Percentiles rank a stretch among this genome's conserved stretches.
Evolutionary conservation across 2,888 invertebrate species (phyloP).

Genomic region (Mesorhabditis sp.): DNA sequence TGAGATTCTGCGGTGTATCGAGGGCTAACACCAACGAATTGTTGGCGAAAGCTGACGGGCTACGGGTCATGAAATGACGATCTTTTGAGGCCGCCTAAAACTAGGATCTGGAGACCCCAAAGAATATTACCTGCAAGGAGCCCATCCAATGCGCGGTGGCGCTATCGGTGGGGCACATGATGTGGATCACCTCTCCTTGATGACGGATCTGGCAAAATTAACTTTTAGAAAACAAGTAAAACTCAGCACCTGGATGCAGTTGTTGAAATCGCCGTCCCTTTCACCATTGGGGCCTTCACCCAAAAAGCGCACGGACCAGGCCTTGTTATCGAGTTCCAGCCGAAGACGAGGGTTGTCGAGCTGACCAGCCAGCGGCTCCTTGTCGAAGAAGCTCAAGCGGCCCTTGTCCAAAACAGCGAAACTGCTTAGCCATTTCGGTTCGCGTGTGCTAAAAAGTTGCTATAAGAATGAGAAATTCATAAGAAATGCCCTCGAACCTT

Average conservation of each 20-base stretch:
- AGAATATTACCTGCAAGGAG: slow-evolving; percentile 26
- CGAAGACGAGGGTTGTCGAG: background rate
- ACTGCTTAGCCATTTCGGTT: background rate
- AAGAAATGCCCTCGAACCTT: no score
- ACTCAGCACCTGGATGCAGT: slow-evolving; percentile 4
- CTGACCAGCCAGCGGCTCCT: background rate
- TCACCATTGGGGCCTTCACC: background rate
- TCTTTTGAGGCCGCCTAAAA: slow-evolving; percentile 27
- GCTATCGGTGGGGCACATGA: background rate
- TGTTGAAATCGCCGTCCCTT: background rate
- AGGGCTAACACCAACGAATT: background rate
- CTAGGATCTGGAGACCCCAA: slow-evolving; percentile 26
- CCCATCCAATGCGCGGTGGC: background rate
- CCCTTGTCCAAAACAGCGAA: background rate
- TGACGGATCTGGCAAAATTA: background rate
- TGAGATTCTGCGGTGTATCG: slow-evolving; percentile 5
- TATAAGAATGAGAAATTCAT: background rate
- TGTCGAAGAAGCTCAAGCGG: background rate
- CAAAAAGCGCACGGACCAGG: background rate
- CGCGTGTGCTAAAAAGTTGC: background rate
- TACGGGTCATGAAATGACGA: slow-evolving; percentile 27
- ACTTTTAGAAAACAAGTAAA: background rate
- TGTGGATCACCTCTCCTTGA: background rate
- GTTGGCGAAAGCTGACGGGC: slow-evolving; percentile 22
- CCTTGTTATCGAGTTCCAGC: background rate